Base-by-base conservation (phyloP, 2,888 invertebrate genomes). In the Celastrina argiolus region DNA sequence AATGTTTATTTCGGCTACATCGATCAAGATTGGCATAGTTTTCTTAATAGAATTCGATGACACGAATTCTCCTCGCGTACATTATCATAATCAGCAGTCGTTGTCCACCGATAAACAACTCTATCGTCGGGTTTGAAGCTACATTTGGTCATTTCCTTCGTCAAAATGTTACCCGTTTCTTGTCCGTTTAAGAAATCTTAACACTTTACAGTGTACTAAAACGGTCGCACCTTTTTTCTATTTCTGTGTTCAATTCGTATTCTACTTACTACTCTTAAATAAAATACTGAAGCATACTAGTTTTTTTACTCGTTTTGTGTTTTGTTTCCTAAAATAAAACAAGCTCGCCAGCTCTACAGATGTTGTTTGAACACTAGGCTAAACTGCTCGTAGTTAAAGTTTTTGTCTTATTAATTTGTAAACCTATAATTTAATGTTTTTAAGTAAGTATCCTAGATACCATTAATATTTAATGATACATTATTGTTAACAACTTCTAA, bases 1-100 rank as follows among this genome's bases (percentile, higher is more conserved):
- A 61, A 61, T 36, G n/a, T 39, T 61, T 36, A 39, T 61, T 61
- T 61, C 61, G 61, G 36, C 36, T 61, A 59, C 45, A 51, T 51
- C 51, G 51, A 51, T 51, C 51, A 51, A 51, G 22, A 51, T 51
- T 51, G 51, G 26, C 51, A 51, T 51, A 51, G 51, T 26, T 51
- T 51, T 51, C 14, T 51, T 51, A 51, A 51, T 51, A 16, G 51
- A 26, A 51, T 51, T 26, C 51, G 12, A 51, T 51, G 51, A 51
- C 51, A 51, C 51, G 26, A 51, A 51, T 51, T 51, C 51, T 51
- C 22, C 51, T 51, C 51, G 22, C 51, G 22, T 10, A 22, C 51
- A 51, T 51, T 51, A 12, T 51, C 51, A 51, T 51, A 51, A 51
- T 51, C 51, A 22, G 10, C 42, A 45, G 42, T 45, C 16, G 42